Conservation (phyloP, 2,113 vertebrate genomes). For the Lota lota region DNA sequence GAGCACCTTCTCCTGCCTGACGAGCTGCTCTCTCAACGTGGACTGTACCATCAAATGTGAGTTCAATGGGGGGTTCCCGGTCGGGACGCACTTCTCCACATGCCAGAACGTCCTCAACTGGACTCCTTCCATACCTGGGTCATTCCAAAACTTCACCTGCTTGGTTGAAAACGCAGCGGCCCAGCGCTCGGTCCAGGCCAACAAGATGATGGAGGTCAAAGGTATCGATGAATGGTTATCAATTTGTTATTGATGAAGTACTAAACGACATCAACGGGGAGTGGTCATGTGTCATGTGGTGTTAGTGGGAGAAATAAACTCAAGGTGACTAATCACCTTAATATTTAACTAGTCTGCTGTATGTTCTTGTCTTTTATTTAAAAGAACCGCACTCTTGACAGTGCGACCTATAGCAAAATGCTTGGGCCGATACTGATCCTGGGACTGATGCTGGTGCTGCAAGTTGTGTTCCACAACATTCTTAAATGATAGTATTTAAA, state of each 20-base stretch:
- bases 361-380: too few species aligned
- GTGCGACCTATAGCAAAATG: conserved; percentile 2
- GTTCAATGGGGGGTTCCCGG: conserved; percentile 41
- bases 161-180: conserved; percentile 38
- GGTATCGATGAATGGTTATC: not conserved
- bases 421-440: conserved; percentile 6
- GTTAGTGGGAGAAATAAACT: too few species aligned
- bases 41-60: conserved; percentile 45
- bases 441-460: not conserved
- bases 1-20: conserved; percentile 39
- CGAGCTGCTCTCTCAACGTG: conserved; percentile 32
- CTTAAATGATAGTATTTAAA: too few species aligned
- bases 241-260: not conserved
- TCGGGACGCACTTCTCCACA: conserved; percentile 24
- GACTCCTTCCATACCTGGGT: conserved; percentile 34
- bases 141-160: conserved; percentile 51
- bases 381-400: conserved; percentile 13
- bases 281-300: too few species aligned
- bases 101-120: conserved; percentile 33
- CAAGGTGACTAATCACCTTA: too few species aligned
- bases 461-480: too few species aligned
- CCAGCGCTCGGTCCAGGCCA: conserved; percentile 30
- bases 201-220: conserved; percentile 45
- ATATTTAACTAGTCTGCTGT: not conserved
- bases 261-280: too few species aligned